Base-by-base conservation (phyloP, 2,113 vertebrate species). In the Lophius piscatorius region DNA sequence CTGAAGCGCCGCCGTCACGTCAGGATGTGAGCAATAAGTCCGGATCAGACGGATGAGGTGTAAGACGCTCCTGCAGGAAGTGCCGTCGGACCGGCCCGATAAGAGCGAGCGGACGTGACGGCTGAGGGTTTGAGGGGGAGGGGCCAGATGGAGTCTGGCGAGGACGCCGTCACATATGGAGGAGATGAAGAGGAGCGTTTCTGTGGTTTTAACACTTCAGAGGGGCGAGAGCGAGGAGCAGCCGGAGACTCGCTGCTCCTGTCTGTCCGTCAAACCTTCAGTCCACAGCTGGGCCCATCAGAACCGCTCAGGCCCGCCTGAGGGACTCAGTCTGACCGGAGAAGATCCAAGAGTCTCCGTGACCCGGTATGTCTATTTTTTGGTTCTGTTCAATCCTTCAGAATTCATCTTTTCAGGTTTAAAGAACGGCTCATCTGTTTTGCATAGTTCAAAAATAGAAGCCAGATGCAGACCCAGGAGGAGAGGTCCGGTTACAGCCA, bases 161-260 rank as follows among this genome's bases (percentile, higher is more conserved):
- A 60, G 36, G 45, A 70, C 50, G 1, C 33, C 0, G 36, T n/a
- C 74, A 83, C 87, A 88, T 81, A 70, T 87, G 88, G 86, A 82
- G 82, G 12, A n/a, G 39, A 88, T 89, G 61, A 84, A 86, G n/a
- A 44, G 11, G 13, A 51, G 58, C 40, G 57, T 67, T 84, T 62
- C 61, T 81, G 78, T 69, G 74, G 70, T 76, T 66, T 75, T 78
- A 73, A 85, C 79, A 80, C 74, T 68, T 78, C 66, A 69, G 72
- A 73, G 63, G 67, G 60, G 56, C 61, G 62, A 47, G 56, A 47
- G 56, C 78, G 58, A 70, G 58, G 81, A 74, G 74, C 46, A 6
- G 26, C 1, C 26, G 26, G 5, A 6, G 26, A 5, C 5, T 1
- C 26, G 5, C 23, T 41, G 21, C 42, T 39, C 34, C 49, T 26